Evolutionary conservation across 2,113 vertebrate species (phyloP).

Genomic region (Triplophysa rosa): DNA sequence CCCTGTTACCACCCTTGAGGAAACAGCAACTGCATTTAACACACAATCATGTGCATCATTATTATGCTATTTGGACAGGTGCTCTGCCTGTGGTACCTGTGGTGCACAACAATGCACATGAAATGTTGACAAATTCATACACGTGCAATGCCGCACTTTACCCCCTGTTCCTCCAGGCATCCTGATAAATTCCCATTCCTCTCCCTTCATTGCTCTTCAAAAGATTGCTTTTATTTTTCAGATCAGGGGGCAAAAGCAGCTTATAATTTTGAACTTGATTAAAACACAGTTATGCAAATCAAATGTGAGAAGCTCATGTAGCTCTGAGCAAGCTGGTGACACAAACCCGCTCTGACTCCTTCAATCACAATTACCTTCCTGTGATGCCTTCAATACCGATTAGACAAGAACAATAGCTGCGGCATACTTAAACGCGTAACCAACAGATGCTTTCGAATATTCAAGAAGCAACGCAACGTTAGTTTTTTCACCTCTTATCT

Average conservation of each 20-base stretch:
- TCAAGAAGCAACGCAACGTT: constrained; percentile 18
- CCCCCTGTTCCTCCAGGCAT: neutral
- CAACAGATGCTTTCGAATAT: neutral
- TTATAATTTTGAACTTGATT: constrained; percentile 54
- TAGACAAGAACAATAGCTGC: constrained; percentile 43
- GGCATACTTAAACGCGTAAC: neutral
- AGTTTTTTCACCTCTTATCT: constrained; percentile 1
- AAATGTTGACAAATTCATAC: neutral
- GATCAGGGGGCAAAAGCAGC: constrained; percentile 37
- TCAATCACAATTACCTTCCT: constrained; percentile 52
- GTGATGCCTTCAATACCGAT: constrained; percentile 42
- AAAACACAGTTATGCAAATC: constrained; percentile 54
- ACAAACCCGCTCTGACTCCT: constrained; percentile 42
- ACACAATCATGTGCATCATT: constrained; percentile 50
- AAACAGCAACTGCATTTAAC: constrained; percentile 26
- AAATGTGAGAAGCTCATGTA: constrained; percentile 18
- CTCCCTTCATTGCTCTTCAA: constrained; percentile 19
- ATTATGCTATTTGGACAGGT: constrained; percentile 48
- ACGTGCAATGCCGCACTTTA: constrained; percentile 15
- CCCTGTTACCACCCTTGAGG: constrained; percentile 26
- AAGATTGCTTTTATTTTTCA: constrained; percentile 48
- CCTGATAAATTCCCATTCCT: constrained; percentile 14
- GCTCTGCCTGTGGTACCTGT: constrained; percentile 16
- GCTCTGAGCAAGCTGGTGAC: constrained; percentile 22
- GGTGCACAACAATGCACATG: constrained; percentile 9